A percentile compares a stretch with the other conserved stretches of the same genome.
phyloP scores from a whole-genome alignment of 2,113 vertebrate genomes.

The Podiceps cristatus region DNA sequence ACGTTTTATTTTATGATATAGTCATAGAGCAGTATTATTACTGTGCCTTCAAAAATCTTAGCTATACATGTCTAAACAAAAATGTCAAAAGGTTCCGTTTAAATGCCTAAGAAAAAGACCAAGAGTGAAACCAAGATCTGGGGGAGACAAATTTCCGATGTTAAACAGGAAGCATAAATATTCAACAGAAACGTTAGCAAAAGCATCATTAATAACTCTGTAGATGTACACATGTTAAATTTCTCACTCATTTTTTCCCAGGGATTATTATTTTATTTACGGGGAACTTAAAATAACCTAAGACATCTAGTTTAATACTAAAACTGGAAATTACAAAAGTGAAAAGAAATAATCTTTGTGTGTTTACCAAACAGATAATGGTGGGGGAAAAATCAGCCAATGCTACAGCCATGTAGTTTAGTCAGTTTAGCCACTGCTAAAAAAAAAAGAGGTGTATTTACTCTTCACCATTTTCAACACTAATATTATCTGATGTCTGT shows the following conservation, averaged over 20 bases:
- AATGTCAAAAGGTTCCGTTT: constrained; percentile 37
- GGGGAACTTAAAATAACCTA: background rate
- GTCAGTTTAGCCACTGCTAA: background rate
- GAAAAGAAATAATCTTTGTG: background rate
- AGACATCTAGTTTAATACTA: background rate
- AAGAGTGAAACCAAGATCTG: background rate
- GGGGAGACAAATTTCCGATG: background rate
- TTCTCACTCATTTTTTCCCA: background rate
- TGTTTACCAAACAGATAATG: background rate
- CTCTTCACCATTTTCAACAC: background rate
- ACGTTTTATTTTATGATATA: rapidly evolving
- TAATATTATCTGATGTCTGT: background rate
- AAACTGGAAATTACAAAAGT: background rate
- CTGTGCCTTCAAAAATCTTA: background rate
- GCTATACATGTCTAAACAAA: background rate
- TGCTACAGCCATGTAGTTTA: background rate
- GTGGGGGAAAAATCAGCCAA: background rate
- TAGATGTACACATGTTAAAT: background rate
- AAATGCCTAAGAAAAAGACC: background rate
- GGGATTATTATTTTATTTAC: background rate
- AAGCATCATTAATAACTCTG: background rate
- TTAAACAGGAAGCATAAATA: constrained; percentile 8
- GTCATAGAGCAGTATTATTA: background rate
- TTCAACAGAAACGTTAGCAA: background rate
- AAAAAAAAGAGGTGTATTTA: background rate